Base-by-base conservation (phyloP, 2,113 vertebrate species). In the Trochalopteron elliotii region DNA sequence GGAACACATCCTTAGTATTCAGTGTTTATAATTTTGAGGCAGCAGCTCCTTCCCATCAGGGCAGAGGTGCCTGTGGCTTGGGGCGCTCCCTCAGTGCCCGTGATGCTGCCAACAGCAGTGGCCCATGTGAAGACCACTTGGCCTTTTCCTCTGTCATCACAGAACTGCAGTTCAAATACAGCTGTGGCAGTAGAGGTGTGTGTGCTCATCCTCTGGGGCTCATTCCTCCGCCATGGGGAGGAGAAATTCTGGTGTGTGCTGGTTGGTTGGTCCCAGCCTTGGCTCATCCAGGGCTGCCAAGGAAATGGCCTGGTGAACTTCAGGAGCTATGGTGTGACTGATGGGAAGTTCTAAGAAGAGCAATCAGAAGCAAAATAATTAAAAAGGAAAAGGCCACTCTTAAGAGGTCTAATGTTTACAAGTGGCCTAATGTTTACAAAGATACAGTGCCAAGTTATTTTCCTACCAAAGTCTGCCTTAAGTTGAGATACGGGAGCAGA, bases 41-140 rank as follows among this genome's bases (percentile, higher is more conserved):
- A 57, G 76, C 5, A 2, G 40, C 37, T 20, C 22, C n/a, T 40
- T 42, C 28, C 21, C 56, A 6, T 5, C 2, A 1, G 42, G 47
- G 27, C 19, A 5, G 40, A 42, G 53, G 23, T 37, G 56, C 28
- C 44, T 0, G 0, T 16, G 35, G 50, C 40, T 57, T 5, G 8
- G n/a, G 50, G 39, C 0, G 0, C 31, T 45, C 52, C 52, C 35
- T 28, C 0, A 0, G 60, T 39, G 27, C n/a, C 35, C 0, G 0
- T 7, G 33, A 35, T 40, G 49, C n/a, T 84, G 78, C 16, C 3
- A 9, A 8, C 28, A 35, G 12, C 68, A 71, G 53, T 4, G 3
- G 83, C 53, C 28, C 11, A 2, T 1, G 1, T 5, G n/a, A 18
- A 25, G 49, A 7, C 9, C 39, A 3, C 28, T 37, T 4, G 44